These are phyloP conservation scores for Anniella stebbinsi DNA, from an alignment of 2,797 vertebrate genomes.

Conservation along the genomic window DNA sequence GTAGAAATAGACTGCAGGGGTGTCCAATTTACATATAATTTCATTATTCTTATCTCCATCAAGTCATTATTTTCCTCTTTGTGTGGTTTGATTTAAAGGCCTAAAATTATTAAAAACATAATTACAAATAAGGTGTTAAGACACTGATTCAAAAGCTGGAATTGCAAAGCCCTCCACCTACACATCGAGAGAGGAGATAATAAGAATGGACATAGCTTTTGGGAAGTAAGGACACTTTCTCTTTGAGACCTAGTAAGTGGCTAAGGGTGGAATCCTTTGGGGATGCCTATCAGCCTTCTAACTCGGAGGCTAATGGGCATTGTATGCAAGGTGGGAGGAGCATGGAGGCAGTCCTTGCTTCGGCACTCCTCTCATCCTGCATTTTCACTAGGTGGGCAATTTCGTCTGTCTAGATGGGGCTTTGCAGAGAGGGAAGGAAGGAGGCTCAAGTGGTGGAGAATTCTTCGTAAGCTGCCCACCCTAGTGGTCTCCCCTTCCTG, in stretches of 20 bases:
- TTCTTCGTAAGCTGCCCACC: too few relatives aligned
- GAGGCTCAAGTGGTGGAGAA: too few relatives aligned
- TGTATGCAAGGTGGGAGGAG: too few relatives aligned
- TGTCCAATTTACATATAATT: neutral
- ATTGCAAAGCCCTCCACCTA: neutral
- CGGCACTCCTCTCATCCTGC: too few relatives aligned
- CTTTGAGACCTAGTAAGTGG: neutral
- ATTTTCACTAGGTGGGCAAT: too few relatives aligned
- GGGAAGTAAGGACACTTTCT: neutral
- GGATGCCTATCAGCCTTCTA: too few relatives aligned
- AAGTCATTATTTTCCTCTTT: neutral
- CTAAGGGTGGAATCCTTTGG: too few relatives aligned
- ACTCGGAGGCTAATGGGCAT: too few relatives aligned
- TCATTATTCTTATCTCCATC: neutral
- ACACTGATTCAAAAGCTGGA: neutral
- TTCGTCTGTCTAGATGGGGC: too few relatives aligned
- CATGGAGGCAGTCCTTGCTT: too few relatives aligned
- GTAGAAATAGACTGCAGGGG: slow-evolving; percentile 2
- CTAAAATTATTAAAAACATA: neutral
- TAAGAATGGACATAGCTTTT: neutral
- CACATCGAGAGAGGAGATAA: neutral
- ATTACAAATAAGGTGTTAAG: neutral
- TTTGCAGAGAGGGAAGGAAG: too few relatives aligned
- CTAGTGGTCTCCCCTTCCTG: too few relatives aligned
- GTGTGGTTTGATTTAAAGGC: neutral